These are phyloP conservation scores for human DNA, from an alignment of 2,113 vertebrate genomes.

Conservation along the genomic window GRCh38 chr2:195839001-195839500, in stretches of 20 bases:
- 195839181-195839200: background rate
- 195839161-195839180: background rate
- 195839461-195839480: background rate
- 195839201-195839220: background rate
- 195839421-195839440: background rate
- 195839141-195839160: background rate
- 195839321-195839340: background rate
- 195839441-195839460: background rate
- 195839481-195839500: background rate
- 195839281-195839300: background rate
- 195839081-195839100: background rate
- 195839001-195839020: background rate
- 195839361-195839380: background rate
- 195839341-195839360: background rate
- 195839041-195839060: background rate
- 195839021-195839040: background rate
- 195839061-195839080: background rate
- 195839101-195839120: background rate
- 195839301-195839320: background rate
- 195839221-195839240: background rate
- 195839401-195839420: background rate
- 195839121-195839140: background rate
- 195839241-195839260: background rate
- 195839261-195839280: background rate
- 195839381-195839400: background rate